Evolutionary conservation across 2,113 vertebrate species (phyloP), one percentile per base, ranked within the genome.

Genomic region (Eublepharis macularius): DNA sequence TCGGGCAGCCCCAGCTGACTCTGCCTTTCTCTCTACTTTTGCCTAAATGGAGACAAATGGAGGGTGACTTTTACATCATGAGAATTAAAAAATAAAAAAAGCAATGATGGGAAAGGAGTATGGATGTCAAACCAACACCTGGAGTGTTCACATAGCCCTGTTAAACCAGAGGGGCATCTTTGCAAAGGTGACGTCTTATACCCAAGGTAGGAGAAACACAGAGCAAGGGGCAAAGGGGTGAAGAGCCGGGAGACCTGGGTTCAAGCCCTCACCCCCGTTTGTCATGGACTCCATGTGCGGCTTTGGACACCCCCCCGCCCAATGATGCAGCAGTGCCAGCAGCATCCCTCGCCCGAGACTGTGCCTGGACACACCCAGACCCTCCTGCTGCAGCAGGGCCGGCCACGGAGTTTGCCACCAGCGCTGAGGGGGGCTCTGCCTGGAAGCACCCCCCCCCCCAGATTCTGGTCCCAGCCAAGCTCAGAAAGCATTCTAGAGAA

Each of bases 1-100:
- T 92, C 95, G 94, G 9, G 93, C 92, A 91, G 96, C 91, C 91
- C 90, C 91, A 57, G 92, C 89, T 65, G 96, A 60, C 84, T 97
- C 96, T 49, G 96, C 90, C 88, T 95, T 96, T 95, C 93, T 96
- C 95, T 97, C 96, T 95, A 95, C 4, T 81, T 95, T 97, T 92
- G 96, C 97, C 97, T 97, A 94, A 94, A 96, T 95, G 94, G 95
- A 96, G 94, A 97, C 95, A 97, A 96, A 96, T 9, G 93, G 93
- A 92, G 82, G 93, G 72, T 94, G 89, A 83, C 90, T 95, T 91
- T 95, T 84, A 94, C 95, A 96, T 83, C 86, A 92, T 88, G 90
- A 91, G 76, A 70, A 84, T 72, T 32, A 12, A 47, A 51, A 39
- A 1, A 54, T 19, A 60, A 19, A 72, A 32, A 88, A 0, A 76